phyloP scores from a whole-genome alignment of 2,888 invertebrate species.

The Amphipoea lucens region DNA sequence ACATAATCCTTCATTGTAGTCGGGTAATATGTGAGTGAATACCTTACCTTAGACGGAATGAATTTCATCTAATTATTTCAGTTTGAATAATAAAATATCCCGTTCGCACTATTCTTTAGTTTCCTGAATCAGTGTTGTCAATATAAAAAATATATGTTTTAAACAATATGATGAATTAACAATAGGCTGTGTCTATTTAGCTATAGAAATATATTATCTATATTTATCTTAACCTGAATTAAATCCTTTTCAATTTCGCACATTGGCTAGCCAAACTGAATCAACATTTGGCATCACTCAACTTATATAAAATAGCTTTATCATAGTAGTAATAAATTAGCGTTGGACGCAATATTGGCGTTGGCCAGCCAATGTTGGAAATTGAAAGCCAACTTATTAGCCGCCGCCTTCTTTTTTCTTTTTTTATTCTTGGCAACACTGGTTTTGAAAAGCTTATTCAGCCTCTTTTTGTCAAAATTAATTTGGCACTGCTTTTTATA shows the following conservation, averaged over 20 bases:
- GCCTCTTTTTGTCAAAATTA: conserved; percentile 35
- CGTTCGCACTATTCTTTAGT: conserved; percentile 35
- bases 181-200: conserved; percentile 61
- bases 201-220: conserved; percentile 33
- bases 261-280: conserved; percentile 22
- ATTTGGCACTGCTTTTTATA: conserved; percentile 51
- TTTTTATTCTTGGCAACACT: conserved; percentile 60
- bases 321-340: conserved; percentile 39
- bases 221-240: conserved; percentile 21
- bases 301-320: conserved; percentile 52
- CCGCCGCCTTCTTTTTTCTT: neutral
- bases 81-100: conserved; percentile 48
- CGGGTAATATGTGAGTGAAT: conserved; percentile 39
- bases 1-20: neutral
- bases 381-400: neutral
- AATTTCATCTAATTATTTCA: conserved; percentile 36
- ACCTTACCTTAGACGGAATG: conserved; percentile 18
- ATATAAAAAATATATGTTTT: conserved; percentile 17
- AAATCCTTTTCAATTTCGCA: neutral
- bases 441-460: conserved; percentile 45
- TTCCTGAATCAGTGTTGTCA: conserved; percentile 59
- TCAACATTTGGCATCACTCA: conserved; percentile 11
- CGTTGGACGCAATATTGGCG: conserved; percentile 24
- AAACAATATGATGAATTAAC: conserved; percentile 12
- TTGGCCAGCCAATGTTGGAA: conserved; percentile 35